Evolutionary conservation across 2,888 invertebrate species (phyloP), one percentile per base, ranked within the genome.

Genomic region (Troilus luridus): DNA sequence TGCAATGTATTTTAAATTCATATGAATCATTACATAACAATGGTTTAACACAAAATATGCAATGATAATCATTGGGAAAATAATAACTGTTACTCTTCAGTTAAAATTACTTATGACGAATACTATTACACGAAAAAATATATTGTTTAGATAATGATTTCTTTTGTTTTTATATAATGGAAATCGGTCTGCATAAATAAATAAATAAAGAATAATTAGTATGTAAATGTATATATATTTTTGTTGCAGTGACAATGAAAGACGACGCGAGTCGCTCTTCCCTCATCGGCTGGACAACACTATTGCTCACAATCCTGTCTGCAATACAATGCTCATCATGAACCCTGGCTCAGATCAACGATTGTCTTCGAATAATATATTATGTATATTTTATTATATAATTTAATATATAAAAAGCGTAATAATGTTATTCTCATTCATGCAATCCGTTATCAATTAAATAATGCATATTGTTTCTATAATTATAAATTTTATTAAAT

Each of bases 401-500:
- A 85, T 85, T 85, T 54, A 85, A 85, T 56, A 85, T 56, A 85
- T 56, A 56, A 85, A 56, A n/a, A 85, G 14, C 21, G n/a, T 85
- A 14, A 85, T n/a, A 12, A 85, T 85, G n/a, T 85, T 85, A 85
- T 10, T 9, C 85, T 17, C 21, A 85, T 85, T 17, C 54, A 85
- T 54, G 85, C 85, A 85, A 85, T 85, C 85, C 56, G 56, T 85
- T 56, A 85, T n/a, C 56, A 21, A 56, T 56, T 85, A 85, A 8
- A 56, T 12, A 85, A n/a, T 56, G 56, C 19, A 56, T 85, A 85
- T 85, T 85, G 85, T 85, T 85, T 85, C 56, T 85, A 85, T 85
- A n/a, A 56, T 85, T 56, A 85, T 85, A 85, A 85, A 85, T 85
- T 85, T 85, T 85, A 85, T 85, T 56, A 85, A 85, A 85, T 85